Conservation (phyloP, 2,113 vertebrate species). For the Hemichromis elongatus region DNA sequence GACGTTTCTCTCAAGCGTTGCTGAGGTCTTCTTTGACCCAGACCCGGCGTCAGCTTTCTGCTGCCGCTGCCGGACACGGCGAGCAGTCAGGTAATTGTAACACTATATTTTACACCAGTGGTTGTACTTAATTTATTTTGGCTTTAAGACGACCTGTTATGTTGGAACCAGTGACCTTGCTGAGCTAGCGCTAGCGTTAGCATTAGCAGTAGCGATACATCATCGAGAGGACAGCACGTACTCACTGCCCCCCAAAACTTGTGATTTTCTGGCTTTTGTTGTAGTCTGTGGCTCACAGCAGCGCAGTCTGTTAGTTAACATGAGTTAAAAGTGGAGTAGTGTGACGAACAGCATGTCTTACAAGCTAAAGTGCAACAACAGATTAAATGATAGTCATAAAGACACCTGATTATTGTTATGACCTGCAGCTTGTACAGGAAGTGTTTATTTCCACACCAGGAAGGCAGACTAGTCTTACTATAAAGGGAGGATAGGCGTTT, state of each 20-base stretch:
- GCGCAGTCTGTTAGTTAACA: rapidly evolving
- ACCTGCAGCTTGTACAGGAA: rapidly evolving
- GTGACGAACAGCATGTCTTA: background rate
- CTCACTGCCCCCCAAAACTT: background rate
- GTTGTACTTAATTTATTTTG: rapidly evolving
- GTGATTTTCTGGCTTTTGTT: background rate
- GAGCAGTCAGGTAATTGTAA: conserved; percentile 43
- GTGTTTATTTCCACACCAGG: background rate
- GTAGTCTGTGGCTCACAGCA: background rate
- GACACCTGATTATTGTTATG: background rate
- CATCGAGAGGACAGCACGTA: background rate
- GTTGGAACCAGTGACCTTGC: conserved; percentile 60
- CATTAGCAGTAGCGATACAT: background rate
- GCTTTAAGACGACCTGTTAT: rapidly evolving
- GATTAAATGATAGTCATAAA: background rate
- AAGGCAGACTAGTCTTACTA: background rate
- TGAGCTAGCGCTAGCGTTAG: conserved; percentile 10
- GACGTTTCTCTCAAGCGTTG: conserved; percentile 48
- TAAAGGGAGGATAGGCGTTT: background rate
- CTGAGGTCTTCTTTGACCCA: conserved; percentile 50
- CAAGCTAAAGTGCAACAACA: background rate
- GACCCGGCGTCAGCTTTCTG: conserved; percentile 64
- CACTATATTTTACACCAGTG: rapidly evolving
- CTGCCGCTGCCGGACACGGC: conserved; percentile 42
- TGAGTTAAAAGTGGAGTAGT: background rate